Percentiles rank a stretch among this genome's conserved stretches.
Evolutionary conservation across 2,797 vertebrate species (phyloP).

Genomic region (Lateolabrax maculatus): DNA sequence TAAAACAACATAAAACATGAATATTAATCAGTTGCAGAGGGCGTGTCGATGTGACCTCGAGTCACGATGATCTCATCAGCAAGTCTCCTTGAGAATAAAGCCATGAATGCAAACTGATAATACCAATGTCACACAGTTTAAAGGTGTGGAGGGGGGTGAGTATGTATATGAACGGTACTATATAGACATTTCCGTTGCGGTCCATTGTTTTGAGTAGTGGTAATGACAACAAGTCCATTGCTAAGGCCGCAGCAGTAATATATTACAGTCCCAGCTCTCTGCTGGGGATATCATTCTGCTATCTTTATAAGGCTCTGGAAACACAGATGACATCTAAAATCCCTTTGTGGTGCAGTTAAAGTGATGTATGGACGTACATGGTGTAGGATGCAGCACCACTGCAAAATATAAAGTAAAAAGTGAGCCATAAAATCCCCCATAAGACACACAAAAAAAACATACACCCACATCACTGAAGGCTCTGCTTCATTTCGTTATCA

Average conservation of each 20-base stretch:
- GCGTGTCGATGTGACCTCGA: slow-evolving; percentile 46
- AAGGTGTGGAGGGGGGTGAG: neutral
- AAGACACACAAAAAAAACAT: slow-evolving; percentile 1
- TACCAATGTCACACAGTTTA: slow-evolving; percentile 23
- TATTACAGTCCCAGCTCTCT: slow-evolving; percentile 42
- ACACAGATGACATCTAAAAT: slow-evolving; percentile 68
- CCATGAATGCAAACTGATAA: slow-evolving; percentile 39
- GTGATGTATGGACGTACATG: slow-evolving; percentile 56
- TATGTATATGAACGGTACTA: slow-evolving; percentile 15
- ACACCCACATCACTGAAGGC: neutral
- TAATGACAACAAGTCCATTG: slow-evolving; percentile 51
- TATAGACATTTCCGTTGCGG: slow-evolving; percentile 20
- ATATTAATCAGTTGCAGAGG: slow-evolving; percentile 73
- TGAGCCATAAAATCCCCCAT: slow-evolving; percentile 43
- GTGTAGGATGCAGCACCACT: slow-evolving; percentile 28
- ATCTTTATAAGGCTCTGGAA: slow-evolving; percentile 68
- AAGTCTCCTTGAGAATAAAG: slow-evolving; percentile 63
- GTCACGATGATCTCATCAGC: slow-evolving; percentile 59
- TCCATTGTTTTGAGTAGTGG: slow-evolving; percentile 65
- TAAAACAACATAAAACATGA: slow-evolving; percentile 69
- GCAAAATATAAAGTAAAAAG: slow-evolving; percentile 46
- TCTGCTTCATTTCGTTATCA: slow-evolving; percentile 4
- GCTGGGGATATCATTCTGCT: slow-evolving; percentile 58
- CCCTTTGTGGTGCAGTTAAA: slow-evolving; percentile 65
- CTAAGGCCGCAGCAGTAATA: slow-evolving; percentile 51